These are phyloP conservation scores for Schizothorax lantsangensis DNA, from an alignment of 2,797 vertebrate genomes.

Conservation along the genomic window DNA sequence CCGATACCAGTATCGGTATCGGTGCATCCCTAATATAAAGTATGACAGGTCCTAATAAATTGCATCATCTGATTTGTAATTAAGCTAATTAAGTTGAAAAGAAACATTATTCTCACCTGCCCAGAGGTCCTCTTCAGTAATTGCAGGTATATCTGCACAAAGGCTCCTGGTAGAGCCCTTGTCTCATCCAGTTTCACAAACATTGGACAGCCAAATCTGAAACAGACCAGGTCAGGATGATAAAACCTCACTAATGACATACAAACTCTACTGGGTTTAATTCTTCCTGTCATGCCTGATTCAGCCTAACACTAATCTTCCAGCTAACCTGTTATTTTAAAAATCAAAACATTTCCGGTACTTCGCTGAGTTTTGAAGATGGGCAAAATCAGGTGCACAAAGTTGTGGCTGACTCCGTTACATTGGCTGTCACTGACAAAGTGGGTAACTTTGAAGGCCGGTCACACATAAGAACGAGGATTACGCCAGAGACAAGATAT, in stretches of 20 bases:
- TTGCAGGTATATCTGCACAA: conserved; percentile 60
- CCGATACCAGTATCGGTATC: too few species aligned
- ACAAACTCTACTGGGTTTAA: background rate
- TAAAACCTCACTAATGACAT: conserved; percentile 37
- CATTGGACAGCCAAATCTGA: conserved; percentile 75
- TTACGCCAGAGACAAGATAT: conserved; percentile 69
- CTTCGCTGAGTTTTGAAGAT: conserved; percentile 4
- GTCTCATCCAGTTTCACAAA: conserved; percentile 75
- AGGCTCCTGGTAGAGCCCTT: conserved; percentile 62
- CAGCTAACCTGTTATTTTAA: background rate
- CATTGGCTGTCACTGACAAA: background rate
- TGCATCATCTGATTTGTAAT: background rate
- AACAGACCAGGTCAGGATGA: conserved; percentile 13
- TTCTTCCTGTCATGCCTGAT: conserved; percentile 1
- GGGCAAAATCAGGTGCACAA: conserved; percentile 6
- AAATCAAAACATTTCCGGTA: background rate
- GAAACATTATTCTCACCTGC: conserved; percentile 70
- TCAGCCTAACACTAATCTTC: background rate
- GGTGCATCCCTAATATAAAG: too few species aligned
- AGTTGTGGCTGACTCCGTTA: background rate
- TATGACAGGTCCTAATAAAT: background rate
- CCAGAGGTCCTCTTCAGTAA: conserved; percentile 76
- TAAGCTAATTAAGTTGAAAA: background rate
- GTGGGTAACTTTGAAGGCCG: conserved; percentile 63
- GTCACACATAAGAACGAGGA: conserved; percentile 63